Conservation (phyloP, 1,140 invertebrate species). For the Anoplophora glabripennis region DNA sequence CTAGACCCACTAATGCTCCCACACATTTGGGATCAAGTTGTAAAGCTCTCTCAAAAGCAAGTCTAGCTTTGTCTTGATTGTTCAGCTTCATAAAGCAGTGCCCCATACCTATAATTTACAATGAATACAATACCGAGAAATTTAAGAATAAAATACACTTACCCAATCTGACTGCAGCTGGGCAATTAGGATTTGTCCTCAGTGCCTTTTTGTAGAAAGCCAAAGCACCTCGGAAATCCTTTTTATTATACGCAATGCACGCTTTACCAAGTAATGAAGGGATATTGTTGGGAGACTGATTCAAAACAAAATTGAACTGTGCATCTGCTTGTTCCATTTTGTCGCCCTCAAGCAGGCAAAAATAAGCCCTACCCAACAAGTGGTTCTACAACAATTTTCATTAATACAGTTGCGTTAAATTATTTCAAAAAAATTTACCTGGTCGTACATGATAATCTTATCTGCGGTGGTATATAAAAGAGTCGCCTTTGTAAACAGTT, state of each 20-base stretch:
- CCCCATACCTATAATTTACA: slow-evolving; percentile 74
- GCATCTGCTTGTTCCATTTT: slow-evolving; percentile 99
- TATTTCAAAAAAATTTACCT: slow-evolving; percentile 57
- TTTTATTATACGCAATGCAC: slow-evolving; percentile 93
- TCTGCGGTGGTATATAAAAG: slow-evolving; percentile 96
- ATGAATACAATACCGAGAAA: slow-evolving; percentile 65
- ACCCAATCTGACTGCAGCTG: slow-evolving; percentile 92
- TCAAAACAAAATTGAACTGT: slow-evolving; percentile 99
- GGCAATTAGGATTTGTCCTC: slow-evolving; percentile 93
- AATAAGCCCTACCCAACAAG: slow-evolving; percentile 95
- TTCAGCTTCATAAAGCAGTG: slow-evolving; percentile 97
- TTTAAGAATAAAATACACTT: slow-evolving; percentile 78
- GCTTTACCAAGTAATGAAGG: slow-evolving; percentile 96
- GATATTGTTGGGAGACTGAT: slow-evolving; percentile 94
- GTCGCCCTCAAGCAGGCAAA: slow-evolving; percentile 96
- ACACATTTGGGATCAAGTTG: slow-evolving; percentile 92
- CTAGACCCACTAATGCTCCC: slow-evolving; percentile 91
- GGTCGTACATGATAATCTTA: slow-evolving; percentile 99
- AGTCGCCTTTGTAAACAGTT: slow-evolving; percentile 95
- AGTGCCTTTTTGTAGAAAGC: slow-evolving; percentile 98
- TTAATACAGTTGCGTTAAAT: not conserved
- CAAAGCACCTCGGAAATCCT: slow-evolving; percentile 90
- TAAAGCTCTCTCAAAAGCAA: slow-evolving; percentile 94
- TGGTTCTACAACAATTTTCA: slow-evolving; percentile 71
- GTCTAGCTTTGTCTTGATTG: slow-evolving; percentile 92